Evolutionary conservation across 2,113 vertebrate species (phyloP).

Genomic region (Ramphastos sulfuratus): DNA sequence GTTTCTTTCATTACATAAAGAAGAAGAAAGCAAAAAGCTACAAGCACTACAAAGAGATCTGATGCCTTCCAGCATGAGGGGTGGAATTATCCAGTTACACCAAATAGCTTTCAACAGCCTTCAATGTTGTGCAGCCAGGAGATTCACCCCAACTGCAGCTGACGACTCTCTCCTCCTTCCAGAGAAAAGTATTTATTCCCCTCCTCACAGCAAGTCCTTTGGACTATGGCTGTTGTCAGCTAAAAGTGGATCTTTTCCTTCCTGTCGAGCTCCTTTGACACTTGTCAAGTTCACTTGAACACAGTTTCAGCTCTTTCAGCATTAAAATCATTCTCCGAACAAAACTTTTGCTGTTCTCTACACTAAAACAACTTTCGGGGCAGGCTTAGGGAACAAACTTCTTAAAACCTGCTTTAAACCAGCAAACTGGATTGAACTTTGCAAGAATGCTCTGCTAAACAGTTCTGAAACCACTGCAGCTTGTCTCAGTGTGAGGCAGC

Average conservation of each 20-base stretch:
- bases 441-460: background rate
- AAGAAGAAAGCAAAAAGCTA: background rate
- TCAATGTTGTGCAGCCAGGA: background rate
- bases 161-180: background rate
- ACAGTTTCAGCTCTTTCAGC: background rate
- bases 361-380: background rate
- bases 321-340: background rate
- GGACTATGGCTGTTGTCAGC: background rate
- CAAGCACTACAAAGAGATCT: background rate
- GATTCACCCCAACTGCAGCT: background rate
- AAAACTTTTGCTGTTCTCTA: background rate
- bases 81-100: background rate
- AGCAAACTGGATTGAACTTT: background rate
- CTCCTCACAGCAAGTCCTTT: background rate
- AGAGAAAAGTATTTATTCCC: background rate
- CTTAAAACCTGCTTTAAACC: background rate
- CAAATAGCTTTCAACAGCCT: background rate
- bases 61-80: background rate
- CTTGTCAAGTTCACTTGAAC: background rate
- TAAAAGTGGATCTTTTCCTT: background rate
- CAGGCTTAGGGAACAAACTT: rapidly evolving
- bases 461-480: background rate
- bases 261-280: background rate
- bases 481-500: rapidly evolving
- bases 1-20: background rate